Evolutionary conservation across 2,888 invertebrate genomes (phyloP), one percentile per base, ranked within the genome.

Genomic region (Apeira syringaria): DNA sequence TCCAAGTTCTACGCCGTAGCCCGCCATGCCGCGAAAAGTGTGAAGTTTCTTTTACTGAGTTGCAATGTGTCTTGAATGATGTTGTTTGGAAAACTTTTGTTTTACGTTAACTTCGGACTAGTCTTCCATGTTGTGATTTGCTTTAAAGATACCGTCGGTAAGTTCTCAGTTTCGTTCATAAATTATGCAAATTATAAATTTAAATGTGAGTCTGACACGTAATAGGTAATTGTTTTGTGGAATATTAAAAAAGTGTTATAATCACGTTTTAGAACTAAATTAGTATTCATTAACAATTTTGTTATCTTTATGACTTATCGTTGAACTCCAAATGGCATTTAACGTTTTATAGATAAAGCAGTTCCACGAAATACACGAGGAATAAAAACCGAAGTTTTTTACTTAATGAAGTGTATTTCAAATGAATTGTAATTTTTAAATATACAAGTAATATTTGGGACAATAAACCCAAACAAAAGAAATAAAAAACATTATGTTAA

Each of bases 121-220:
- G 86, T 88, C 84, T 88, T 89, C 80, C 87, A 88, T 67, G 80
- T 85, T 74, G 89, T 86, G 76, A 89, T 88, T 77, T 88, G 89
- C 75, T 87, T 87, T 78, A 87, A 88, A 77, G 88, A 89, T 72
- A 73, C 77, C 53, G 77, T 82, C 47, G 89, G 88, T 87, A 80
- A 86, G 89, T 62, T 60, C 29, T 29, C 7, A 8, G 5, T 31
- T 25, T 5, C 5, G 10, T 17, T 9, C 13, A 15, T 15, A 3
- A 12, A 12, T 15, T 28, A 24, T 9, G n/a, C 10, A 24, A 29
- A 24, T 3, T 29, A 8, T 12, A 8, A 3, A 1, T 31, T 32
- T 6, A 0, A 11, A 9, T 2, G 1, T 9, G 2, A 24, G 24
- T 8, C 24, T 9, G 9, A 24, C 9, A 1, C 3, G 8, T 9